These are phyloP conservation scores for Cettia cetti DNA, from an alignment of 2,113 vertebrate genomes.

Conservation along the genomic window DNA sequence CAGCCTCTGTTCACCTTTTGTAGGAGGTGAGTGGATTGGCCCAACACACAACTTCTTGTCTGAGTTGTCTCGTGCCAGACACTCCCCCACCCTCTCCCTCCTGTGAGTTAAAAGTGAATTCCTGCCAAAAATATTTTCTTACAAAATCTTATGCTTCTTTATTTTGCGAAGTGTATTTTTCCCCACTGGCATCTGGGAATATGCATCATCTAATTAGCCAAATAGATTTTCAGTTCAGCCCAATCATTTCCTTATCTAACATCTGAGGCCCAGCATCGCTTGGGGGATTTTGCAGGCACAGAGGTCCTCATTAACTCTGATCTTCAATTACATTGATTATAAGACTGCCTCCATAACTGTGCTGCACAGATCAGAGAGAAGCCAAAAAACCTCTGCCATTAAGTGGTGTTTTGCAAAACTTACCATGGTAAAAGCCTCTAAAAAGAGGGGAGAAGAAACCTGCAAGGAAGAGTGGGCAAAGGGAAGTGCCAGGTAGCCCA, in stretches of 20 bases:
- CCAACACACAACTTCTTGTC: background rate
- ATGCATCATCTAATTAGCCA: conserved; percentile 81
- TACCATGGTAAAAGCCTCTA: conserved; percentile 13
- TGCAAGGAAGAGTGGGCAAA: background rate
- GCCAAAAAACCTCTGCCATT: conserved; percentile 40
- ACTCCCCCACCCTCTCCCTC: background rate
- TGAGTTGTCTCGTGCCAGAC: background rate
- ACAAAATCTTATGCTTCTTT: conserved; percentile 66
- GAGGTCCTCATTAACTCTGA: conserved; percentile 82
- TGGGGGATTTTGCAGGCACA: conserved; percentile 58
- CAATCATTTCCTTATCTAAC: conserved; percentile 81
- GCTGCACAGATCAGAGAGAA: conserved; percentile 64
- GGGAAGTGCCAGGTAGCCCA: background rate
- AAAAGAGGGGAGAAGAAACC: background rate
- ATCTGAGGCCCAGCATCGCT: conserved; percentile 69
- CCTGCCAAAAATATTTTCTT: conserved; percentile 60
- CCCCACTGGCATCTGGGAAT: conserved; percentile 68
- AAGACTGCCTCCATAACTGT: conserved; percentile 69
- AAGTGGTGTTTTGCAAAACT: conserved; percentile 38
- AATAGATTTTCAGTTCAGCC: conserved; percentile 82
- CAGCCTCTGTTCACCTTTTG: background rate
- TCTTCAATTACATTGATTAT: conserved; percentile 82
- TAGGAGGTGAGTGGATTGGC: background rate
- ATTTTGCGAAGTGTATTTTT: conserved; percentile 61
- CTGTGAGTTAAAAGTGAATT: conserved; percentile 13